These are phyloP conservation scores for Papilio aristodemus DNA, from an alignment of 1,140 invertebrate genomes.

Conservation along the genomic window DNA sequence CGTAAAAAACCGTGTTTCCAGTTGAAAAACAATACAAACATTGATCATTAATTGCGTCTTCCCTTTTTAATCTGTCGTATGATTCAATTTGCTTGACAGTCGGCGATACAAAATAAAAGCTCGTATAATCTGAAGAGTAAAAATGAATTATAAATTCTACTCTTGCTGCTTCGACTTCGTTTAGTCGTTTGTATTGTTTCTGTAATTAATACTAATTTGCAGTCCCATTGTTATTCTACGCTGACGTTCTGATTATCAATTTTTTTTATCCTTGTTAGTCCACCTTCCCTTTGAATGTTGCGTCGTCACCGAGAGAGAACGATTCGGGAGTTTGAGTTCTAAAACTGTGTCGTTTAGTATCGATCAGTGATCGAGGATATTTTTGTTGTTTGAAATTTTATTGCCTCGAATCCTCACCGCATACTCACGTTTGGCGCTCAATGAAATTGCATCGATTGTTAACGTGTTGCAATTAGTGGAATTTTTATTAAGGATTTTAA, in stretches of 20 bases:
- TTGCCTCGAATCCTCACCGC: slow-evolving; percentile 58
- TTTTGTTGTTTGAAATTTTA: slow-evolving; percentile 50
- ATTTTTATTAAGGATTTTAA: slow-evolving; percentile 71
- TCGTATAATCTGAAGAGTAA: slow-evolving; percentile 20
- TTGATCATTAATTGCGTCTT: slow-evolving; percentile 11
- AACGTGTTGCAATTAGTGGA: slow-evolving; percentile 68
- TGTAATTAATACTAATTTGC: slow-evolving; percentile 77
- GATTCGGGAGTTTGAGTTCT: slow-evolving; percentile 44
- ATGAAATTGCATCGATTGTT: slow-evolving; percentile 75
- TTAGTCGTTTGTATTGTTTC: slow-evolving; percentile 71
- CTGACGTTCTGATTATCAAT: slow-evolving; percentile 66
- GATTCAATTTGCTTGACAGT: slow-evolving; percentile 30
- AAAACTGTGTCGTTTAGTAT: slow-evolving; percentile 43
- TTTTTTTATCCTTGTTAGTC: slow-evolving; percentile 60
- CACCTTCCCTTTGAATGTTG: slow-evolving; percentile 59
- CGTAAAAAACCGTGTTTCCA: neutral
- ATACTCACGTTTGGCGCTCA: slow-evolving; percentile 75
- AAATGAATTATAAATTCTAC: slow-evolving; percentile 57
- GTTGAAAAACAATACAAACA: neutral
- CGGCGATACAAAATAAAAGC: slow-evolving; percentile 16
- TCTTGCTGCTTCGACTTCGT: slow-evolving; percentile 59
- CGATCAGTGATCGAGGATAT: slow-evolving; percentile 35
- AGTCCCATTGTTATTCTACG: slow-evolving; percentile 71
- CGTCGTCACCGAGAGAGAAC: slow-evolving; percentile 35
- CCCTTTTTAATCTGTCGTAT: slow-evolving; percentile 11